Evolutionary conservation across 2,888 invertebrate species (phyloP).

Genomic region (Zelleria hepariella): DNA sequence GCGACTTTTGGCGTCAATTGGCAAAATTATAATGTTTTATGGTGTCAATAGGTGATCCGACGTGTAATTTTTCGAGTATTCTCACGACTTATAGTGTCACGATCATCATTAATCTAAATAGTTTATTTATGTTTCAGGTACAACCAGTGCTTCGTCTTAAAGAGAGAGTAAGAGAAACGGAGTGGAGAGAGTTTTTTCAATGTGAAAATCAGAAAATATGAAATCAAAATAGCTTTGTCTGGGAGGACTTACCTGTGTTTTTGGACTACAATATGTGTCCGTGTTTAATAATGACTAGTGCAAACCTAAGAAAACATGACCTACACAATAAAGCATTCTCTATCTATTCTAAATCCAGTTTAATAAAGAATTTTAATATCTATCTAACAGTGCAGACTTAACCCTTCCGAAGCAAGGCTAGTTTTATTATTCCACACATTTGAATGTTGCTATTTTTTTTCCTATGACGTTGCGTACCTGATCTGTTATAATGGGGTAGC

Average conservation of each 20-base stretch:
- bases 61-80: slow-evolving; percentile 48
- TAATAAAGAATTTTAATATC: slow-evolving; percentile 9
- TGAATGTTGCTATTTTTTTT: slow-evolving; percentile 69
- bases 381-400: slow-evolving; percentile 22
- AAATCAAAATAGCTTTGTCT: no score
- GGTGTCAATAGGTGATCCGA: slow-evolving; percentile 50
- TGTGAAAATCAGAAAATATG: no score
- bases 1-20: slow-evolving; percentile 49
- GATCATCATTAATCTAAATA: no score
- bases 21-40: slow-evolving; percentile 46
- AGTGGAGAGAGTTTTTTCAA: no score
- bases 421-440: slow-evolving; percentile 67
- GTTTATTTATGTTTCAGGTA: no score
- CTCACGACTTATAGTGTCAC: slow-evolving; percentile 36
- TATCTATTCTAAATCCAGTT: not conserved
- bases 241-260: no score
- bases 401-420: slow-evolving; percentile 53
- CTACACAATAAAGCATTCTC: not conserved
- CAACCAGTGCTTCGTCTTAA: no score
- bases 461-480: slow-evolving; percentile 54
- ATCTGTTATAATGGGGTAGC: slow-evolving; percentile 47
- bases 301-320: no score
- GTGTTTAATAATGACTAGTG: no score
- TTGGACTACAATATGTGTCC: no score
- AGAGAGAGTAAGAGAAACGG: no score